phyloP scores from a whole-genome alignment of 2,797 vertebrate genomes.

The Silurus lanzhouensis region DNA sequence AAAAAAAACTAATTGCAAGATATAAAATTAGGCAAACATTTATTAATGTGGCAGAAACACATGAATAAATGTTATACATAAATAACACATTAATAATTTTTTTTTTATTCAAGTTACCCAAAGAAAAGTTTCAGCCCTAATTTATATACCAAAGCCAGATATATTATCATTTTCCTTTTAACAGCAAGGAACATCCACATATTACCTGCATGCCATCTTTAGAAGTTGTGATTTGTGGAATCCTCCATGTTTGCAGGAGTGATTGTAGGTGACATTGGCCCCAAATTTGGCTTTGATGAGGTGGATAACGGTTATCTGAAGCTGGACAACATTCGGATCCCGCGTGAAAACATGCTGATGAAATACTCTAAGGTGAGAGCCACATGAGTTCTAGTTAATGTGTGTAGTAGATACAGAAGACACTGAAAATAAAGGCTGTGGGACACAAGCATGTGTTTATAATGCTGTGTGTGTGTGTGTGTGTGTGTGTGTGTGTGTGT shows the following conservation, averaged over 20 bases:
- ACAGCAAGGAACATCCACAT: too few relatives aligned
- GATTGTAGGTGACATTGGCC: constrained; percentile 94
- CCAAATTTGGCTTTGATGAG: constrained; percentile 95
- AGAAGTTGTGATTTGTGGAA: background rate
- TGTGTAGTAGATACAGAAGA: background rate
- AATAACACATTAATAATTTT: too few relatives aligned
- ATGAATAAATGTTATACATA: too few relatives aligned
- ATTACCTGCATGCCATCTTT: background rate
- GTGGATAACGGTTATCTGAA: constrained; percentile 96
- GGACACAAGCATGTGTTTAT: background rate
- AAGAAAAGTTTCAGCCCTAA: too few relatives aligned
- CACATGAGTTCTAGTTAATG: background rate
- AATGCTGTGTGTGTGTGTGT: background rate
- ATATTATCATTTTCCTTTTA: too few relatives aligned
- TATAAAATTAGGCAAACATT: too few relatives aligned
- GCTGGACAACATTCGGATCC: constrained; percentile 89
- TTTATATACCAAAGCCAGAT: too few relatives aligned
- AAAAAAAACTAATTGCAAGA: too few relatives aligned
- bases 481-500: background rate
- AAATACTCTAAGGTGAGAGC: constrained; percentile 88
- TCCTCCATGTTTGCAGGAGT: constrained; percentile 68
- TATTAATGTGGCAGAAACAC: too few relatives aligned
- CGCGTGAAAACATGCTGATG: constrained; percentile 98
- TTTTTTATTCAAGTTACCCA: too few relatives aligned
- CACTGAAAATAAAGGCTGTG: background rate